Evolutionary conservation across 2,113 vertebrate species (phyloP).

Genomic region (Xiphophorus couchianus): DNA sequence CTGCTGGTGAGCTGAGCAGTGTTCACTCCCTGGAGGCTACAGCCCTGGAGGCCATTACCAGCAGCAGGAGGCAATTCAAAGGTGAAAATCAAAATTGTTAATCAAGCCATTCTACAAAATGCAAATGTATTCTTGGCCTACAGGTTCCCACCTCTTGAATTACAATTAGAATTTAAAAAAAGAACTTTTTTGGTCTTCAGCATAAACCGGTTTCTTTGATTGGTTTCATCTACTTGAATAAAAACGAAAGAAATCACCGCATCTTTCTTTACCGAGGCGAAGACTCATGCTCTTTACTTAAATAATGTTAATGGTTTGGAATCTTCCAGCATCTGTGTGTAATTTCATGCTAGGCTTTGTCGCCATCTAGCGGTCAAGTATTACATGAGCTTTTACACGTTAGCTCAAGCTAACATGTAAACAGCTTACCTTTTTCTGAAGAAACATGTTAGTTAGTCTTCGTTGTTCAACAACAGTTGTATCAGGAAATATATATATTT

Average conservation of each 20-base stretch:
- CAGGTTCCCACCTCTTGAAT: conserved; percentile 7
- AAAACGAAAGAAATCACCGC: neutral
- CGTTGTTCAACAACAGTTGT: neutral
- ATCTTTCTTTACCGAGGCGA: neutral
- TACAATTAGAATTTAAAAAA: conserved; percentile 9
- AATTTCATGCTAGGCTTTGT: neutral
- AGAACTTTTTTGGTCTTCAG: neutral
- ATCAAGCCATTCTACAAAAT: neutral
- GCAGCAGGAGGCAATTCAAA: too few relatives aligned
- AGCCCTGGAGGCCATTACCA: neutral
- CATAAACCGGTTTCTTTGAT: conserved; percentile 10
- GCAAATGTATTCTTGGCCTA: neutral
- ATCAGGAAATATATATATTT: too few relatives aligned
- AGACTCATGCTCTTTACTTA: neutral
- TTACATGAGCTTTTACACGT: neutral
- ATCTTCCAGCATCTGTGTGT: too few relatives aligned
- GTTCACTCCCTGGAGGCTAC: conserved; percentile 6
- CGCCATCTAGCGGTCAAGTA: neutral
- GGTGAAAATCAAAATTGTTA: neutral
- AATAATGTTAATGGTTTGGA: too few relatives aligned
- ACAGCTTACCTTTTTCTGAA: neutral
- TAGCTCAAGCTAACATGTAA: neutral
- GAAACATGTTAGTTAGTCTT: neutral
- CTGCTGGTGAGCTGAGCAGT: neutral
- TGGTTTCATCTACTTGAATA: neutral